Base-by-base conservation (phyloP, 1,140 invertebrate species). In the Ceratosolen fusciceps region DNA sequence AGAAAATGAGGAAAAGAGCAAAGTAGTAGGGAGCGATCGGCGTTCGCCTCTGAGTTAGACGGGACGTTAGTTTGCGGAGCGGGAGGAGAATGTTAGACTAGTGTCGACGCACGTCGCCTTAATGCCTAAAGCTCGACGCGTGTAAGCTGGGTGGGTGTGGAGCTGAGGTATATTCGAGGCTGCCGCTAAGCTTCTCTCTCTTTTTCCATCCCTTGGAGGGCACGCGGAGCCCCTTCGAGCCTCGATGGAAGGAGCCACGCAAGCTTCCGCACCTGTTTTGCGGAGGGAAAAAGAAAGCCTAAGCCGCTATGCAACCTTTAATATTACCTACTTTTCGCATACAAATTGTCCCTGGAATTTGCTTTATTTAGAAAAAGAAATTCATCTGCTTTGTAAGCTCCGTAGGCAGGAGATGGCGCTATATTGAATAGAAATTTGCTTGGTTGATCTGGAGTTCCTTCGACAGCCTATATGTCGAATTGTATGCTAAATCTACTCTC, bases 181-280 rank as follows among this genome's bases (percentile, higher is more conserved):
- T 84, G 85, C 83, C 84, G 83, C 84, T 88, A 87, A 88, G 85
- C 86, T 83, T 82, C 26, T 80, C n/a, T n/a, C 80, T 85, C 82
- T 85, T 85, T 87, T 86, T 85, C 84, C 21, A 67, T 39, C 31
- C 84, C 86, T 84, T 74, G 52, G 19, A 26, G 60, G 26, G 16
- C 26, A 10, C 60, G 7, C 56, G 7, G 58, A 26, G 21, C n/a
- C n/a, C n/a, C n/a, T n/a, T n/a, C n/a, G n/a, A n/a, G n/a, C n/a
- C n/a, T n/a, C n/a, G n/a, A 56, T 31, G 7, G 52, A 19, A n/a
- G 21, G 52, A 72, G 47, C 47, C 49, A 26, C 49, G 62, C 65
- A 58, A 26, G 9, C 67, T 60, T 71, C 26, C 52, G 75, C 34
- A 77, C 75, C 67, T 77, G 75, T 71, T 77, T n/a, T 71, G 67